These are phyloP conservation scores for Cydia amplana DNA, from an alignment of 1,140 invertebrate species.

Conservation along the genomic window DNA sequence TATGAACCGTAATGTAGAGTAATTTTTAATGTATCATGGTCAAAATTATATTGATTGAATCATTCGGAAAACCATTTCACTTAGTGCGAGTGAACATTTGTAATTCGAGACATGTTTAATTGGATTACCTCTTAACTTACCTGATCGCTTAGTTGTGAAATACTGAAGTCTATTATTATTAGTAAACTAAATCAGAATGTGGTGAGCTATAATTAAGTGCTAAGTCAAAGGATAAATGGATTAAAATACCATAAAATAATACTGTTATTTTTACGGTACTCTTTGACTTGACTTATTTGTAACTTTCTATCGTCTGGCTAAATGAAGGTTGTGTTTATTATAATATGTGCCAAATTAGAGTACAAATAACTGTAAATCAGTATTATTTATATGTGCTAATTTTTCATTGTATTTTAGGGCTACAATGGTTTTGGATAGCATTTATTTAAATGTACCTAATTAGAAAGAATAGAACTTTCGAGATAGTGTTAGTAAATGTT, in stretches of 20 bases:
- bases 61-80: neutral
- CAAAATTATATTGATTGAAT: neutral
- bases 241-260: too few species aligned
- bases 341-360: slow-evolving; percentile 28
- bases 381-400: slow-evolving; percentile 29
- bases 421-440: neutral
- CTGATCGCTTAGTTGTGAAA: slow-evolving; percentile 40
- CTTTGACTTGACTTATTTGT: neutral
- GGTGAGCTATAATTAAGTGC: neutral
- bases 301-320: neutral
- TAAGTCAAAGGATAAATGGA: neutral
- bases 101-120: slow-evolving; percentile 8
- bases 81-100: neutral
- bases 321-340: slow-evolving; percentile 28
- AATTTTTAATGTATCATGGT: neutral
- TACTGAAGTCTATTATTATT: slow-evolving; percentile 16
- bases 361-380: slow-evolving; percentile 27
- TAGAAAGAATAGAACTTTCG: neutral
- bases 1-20: neutral
- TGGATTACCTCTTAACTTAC: slow-evolving; percentile 58
- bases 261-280: neutral
- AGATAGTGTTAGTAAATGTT: neutral
- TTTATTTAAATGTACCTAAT: neutral
- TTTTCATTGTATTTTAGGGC: slow-evolving; percentile 26
- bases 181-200: neutral